A percentile compares a stretch with the other conserved stretches of the same genome.
These are phyloP conservation scores for Andricus grossulariae DNA, from an alignment of 1,140 invertebrate genomes.

Conservation along the genomic window DNA sequence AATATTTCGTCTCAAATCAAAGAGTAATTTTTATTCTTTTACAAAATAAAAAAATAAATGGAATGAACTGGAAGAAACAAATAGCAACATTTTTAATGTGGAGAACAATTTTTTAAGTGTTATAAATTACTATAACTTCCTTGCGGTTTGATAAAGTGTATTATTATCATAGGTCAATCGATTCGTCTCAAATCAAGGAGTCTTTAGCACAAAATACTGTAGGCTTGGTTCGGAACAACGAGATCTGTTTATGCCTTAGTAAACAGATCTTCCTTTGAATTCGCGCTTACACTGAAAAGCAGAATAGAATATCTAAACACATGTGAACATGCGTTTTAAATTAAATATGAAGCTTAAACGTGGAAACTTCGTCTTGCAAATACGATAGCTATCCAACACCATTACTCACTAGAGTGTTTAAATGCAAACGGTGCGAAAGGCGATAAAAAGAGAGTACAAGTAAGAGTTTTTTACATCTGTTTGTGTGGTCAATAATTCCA, in stretches of 20 bases:
- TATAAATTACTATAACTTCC: too few relatives aligned
- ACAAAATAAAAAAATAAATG: too few relatives aligned
- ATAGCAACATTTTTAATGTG: too few relatives aligned
- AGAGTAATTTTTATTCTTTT: too few relatives aligned
- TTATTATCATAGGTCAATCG: too few relatives aligned
- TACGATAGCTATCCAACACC: neutral
- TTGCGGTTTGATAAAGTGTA: too few relatives aligned
- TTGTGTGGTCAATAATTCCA: neutral
- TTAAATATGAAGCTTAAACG: constrained; percentile 42
- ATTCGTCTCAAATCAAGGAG: too few relatives aligned
- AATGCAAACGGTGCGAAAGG: neutral
- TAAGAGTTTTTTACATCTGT: neutral
- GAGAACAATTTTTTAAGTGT: too few relatives aligned
- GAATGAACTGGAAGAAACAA: too few relatives aligned
- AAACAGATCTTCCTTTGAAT: constrained; percentile 43
- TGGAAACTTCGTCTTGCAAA: neutral
- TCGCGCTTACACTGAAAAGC: constrained; percentile 20
- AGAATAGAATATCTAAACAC: neutral
- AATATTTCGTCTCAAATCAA: too few relatives aligned
- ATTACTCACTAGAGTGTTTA: neutral
- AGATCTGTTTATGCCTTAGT: constrained; percentile 37
- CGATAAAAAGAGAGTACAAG: neutral
- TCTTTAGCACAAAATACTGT: constrained; percentile 28
- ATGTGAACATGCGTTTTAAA: neutral
- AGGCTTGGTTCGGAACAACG: neutral